These are phyloP conservation scores for Crematogaster levior DNA, from an alignment of 2,888 invertebrate species.

Conservation along the genomic window DNA sequence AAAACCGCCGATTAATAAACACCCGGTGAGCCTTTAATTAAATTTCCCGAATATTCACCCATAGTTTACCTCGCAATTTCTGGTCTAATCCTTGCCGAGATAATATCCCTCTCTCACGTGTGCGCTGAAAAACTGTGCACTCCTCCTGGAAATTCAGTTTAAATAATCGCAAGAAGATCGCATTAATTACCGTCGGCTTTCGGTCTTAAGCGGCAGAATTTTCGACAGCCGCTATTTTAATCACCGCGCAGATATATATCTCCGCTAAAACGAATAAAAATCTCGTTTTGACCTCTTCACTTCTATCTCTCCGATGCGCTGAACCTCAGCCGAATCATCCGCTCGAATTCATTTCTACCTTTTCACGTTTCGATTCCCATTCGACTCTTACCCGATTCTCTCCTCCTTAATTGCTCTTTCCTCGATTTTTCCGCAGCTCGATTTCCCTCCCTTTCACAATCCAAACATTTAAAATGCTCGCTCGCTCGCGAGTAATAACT, in stretches of 20 bases:
- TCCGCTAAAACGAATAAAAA: not conserved
- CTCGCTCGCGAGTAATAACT: slow-evolving; percentile 20
- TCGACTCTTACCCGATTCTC: not conserved
- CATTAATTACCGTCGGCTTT: slow-evolving; percentile 5
- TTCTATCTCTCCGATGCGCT: not conserved
- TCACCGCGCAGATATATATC: not conserved
- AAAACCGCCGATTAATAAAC: not conserved
- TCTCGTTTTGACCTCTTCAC: not conserved
- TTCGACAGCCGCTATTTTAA: not conserved
- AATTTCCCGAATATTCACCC: not conserved
- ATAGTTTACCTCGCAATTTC: not conserved
- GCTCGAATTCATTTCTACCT: not conserved
- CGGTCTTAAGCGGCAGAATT: not conserved
- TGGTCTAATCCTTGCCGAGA: not conserved
- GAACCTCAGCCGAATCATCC: not conserved
- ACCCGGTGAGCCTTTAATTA: not conserved
- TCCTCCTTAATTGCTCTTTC: slow-evolving; percentile 20
- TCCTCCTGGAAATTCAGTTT: not conserved
- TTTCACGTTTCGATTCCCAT: slow-evolving; percentile 25
- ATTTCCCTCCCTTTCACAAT: slow-evolving; percentile 23
- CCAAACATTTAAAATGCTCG: slow-evolving; percentile 38
- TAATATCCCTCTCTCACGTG: not conserved
- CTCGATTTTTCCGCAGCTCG: not conserved
- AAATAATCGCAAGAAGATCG: not conserved
- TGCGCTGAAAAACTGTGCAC: not conserved